These are phyloP conservation scores for Thereuonema tuberculata DNA, from an alignment of 1,140 invertebrate genomes.

Conservation along the genomic window DNA sequence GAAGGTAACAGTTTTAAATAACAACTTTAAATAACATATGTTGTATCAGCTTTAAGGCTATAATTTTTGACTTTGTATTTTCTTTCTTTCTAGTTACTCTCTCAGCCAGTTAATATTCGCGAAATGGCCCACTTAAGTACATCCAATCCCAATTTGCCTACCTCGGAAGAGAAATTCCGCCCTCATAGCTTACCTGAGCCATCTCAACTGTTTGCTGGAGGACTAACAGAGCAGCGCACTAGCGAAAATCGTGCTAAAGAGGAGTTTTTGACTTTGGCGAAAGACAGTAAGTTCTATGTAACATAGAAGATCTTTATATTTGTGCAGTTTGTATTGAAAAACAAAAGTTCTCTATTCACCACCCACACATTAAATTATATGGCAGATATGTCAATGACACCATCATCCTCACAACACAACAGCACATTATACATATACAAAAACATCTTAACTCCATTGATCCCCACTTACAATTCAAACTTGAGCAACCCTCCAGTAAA, in stretches of 20 bases:
- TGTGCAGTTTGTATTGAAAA: background rate
- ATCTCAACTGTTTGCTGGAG: constrained; percentile 2
- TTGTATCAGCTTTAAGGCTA: too few species aligned
- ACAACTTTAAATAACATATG: too few species aligned
- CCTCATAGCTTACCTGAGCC: constrained; percentile 16
- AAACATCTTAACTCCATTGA: too few species aligned
- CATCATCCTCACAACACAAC: too few species aligned
- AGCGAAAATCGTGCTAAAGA: constrained; percentile 46
- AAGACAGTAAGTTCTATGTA: constrained; percentile 36
- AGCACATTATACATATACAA: too few species aligned
- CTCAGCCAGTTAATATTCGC: constrained; percentile 7
- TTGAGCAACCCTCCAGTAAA: too few species aligned
- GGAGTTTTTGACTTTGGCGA: constrained; percentile 50
- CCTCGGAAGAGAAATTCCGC: constrained; percentile 20
- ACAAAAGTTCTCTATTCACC: too few species aligned
- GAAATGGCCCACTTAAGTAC: constrained; percentile 25
- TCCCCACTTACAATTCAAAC: too few species aligned
- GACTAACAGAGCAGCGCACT: constrained; percentile 26
- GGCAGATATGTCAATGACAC: too few species aligned
- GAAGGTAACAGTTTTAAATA: too few species aligned
- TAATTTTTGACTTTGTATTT: too few species aligned
- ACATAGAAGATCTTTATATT: background rate
- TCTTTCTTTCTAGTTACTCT: constrained; percentile 1
- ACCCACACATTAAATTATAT: too few species aligned
- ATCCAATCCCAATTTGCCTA: constrained; percentile 35